Conservation (phyloP, 2,797 vertebrate genomes). For the Holocentrus rufus region DNA sequence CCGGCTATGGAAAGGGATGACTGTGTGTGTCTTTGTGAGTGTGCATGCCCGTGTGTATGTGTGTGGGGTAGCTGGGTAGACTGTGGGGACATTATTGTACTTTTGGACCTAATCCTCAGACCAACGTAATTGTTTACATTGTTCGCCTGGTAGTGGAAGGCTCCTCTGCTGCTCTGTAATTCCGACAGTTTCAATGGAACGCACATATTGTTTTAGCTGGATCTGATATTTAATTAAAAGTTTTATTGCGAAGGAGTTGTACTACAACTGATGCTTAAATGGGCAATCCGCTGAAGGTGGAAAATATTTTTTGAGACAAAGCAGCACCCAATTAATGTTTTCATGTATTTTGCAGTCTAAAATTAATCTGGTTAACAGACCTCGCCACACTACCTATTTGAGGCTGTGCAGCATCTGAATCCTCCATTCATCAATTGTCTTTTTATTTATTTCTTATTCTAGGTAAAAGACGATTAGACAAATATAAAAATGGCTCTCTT, state of each 20-base stretch:
- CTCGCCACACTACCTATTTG: no score
- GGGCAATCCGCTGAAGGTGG: no score
- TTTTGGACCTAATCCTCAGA: constrained; percentile 54
- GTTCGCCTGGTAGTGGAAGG: constrained; percentile 17
- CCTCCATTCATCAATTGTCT: no score
- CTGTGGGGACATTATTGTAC: constrained; percentile 49
- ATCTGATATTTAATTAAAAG: neutral
- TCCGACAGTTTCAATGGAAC: constrained; percentile 16
- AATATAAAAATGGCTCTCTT: no score
- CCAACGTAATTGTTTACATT: constrained; percentile 41
- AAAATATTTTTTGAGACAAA: neutral
- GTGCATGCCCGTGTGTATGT: constrained; percentile 4
- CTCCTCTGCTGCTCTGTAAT: constrained; percentile 41
- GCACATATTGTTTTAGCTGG: neutral
- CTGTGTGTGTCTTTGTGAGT: constrained; percentile 64
- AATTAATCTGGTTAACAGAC: neutral
- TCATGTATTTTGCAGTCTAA: constrained; percentile 14
- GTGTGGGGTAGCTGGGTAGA: constrained; percentile 25
- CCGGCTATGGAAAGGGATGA: constrained; percentile 61
- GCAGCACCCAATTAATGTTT: neutral
- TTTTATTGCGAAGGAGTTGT: constrained; percentile 6
- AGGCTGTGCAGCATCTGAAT: no score
- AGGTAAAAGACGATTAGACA: no score
- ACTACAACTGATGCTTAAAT: neutral
- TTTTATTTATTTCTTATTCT: no score